Conservation (phyloP, 2,797 vertebrate species). For the Typhlichthys eigenmanni region DNA sequence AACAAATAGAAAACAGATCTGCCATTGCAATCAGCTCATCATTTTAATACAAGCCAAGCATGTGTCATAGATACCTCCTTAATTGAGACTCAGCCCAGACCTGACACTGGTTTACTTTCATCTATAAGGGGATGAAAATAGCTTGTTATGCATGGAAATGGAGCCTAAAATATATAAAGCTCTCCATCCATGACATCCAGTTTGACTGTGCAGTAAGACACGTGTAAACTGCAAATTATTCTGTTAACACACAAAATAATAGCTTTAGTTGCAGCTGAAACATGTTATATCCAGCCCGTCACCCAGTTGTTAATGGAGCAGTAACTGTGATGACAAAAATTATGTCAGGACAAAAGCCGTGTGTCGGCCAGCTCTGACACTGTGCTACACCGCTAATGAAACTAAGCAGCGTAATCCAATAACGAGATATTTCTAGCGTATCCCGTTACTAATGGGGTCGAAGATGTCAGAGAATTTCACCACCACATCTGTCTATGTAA, state of each 20-base stretch:
- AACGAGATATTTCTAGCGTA: conserved; percentile 42
- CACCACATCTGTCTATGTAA: conserved; percentile 11
- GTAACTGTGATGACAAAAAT: conserved; percentile 2
- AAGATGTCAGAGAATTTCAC: conserved; percentile 36
- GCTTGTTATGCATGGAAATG: conserved; percentile 9
- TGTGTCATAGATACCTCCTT: conserved; percentile 1
- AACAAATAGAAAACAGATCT: not conserved
- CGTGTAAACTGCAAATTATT: not conserved
- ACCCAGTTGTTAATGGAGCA: conserved; percentile 12
- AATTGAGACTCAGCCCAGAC: conserved; percentile 6
- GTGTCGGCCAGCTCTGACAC: conserved; percentile 14
- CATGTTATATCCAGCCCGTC: no score
- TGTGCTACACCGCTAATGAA: conserved; percentile 40
- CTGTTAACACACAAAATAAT: not conserved
- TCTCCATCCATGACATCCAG: conserved; percentile 3
- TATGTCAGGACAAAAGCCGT: conserved; percentile 21
- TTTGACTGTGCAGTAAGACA: conserved; percentile 3
- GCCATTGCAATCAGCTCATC: not conserved
- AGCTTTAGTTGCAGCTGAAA: no score
- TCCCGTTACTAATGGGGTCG: conserved; percentile 53
- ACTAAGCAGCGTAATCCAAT: conserved; percentile 42
- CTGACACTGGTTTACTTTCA: conserved; percentile 22
- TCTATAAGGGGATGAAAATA: conserved; percentile 10
- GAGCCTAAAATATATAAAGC: conserved; percentile 4
- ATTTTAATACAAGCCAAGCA: conserved; percentile 3